phyloP scores from a whole-genome alignment of 2,113 vertebrate genomes.

The Narcine bancroftii region DNA sequence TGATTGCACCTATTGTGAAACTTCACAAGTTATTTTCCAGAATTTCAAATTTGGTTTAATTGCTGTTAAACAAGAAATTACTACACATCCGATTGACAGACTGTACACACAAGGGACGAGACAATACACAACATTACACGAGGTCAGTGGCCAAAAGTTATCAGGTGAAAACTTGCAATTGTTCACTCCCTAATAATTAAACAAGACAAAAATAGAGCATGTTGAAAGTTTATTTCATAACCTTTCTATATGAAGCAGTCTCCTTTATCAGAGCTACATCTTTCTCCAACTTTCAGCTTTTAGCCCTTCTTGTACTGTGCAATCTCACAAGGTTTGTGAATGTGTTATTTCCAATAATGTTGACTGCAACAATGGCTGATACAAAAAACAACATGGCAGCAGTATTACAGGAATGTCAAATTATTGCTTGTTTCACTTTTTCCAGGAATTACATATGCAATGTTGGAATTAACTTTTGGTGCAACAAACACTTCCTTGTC shows the following conservation, averaged over 20 bases:
- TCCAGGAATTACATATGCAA: neutral
- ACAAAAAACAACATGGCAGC: neutral
- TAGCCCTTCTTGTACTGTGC: neutral
- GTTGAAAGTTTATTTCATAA: constrained; percentile 24
- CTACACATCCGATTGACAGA: neutral
- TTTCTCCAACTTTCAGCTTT: neutral
- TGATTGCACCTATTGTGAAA: neutral
- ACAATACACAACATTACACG: neutral
- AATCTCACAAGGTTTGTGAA: neutral
- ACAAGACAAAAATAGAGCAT: neutral
- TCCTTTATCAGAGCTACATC: neutral
- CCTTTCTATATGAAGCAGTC: neutral
- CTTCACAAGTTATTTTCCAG: neutral
- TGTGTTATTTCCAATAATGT: neutral
- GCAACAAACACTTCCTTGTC: neutral
- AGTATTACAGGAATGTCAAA: neutral
- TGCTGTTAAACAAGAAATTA: neutral
- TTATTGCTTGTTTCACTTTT: neutral
- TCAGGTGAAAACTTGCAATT: neutral
- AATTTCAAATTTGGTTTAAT: neutral
- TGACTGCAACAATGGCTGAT: neutral
- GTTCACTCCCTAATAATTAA: neutral
- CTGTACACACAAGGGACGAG: neutral
- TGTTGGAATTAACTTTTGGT: neutral
- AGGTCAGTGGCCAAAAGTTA: neutral